Percentiles rank a stretch among this genome's conserved stretches.
Evolutionary conservation across 2,797 vertebrate genomes (phyloP).

Genomic region (Acipenser transmontanus): DNA sequence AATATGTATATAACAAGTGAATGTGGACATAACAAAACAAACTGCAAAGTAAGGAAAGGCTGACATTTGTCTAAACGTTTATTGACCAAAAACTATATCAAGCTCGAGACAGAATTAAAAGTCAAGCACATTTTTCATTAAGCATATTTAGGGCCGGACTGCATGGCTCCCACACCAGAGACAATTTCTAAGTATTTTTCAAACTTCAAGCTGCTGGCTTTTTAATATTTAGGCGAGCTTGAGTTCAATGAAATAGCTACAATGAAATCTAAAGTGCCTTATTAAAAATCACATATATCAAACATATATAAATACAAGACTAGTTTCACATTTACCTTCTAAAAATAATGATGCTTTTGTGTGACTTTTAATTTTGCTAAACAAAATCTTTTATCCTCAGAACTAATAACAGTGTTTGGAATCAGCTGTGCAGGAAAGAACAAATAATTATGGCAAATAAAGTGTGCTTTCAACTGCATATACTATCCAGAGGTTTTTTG

Average conservation of each 20-base stretch:
- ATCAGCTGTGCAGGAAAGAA: neutral
- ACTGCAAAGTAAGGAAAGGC: slow-evolving; percentile 48
- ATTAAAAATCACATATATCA: no score
- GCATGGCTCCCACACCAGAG: slow-evolving; percentile 30
- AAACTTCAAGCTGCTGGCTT: no score
- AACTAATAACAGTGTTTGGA: neutral
- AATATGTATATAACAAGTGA: slow-evolving; percentile 32
- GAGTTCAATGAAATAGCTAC: no score
- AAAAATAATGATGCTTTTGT: no score
- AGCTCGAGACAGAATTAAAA: slow-evolving; percentile 66
- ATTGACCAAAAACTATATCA: slow-evolving; percentile 69
- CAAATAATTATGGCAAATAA: neutral
- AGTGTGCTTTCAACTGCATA: no score
- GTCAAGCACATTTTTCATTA: slow-evolving; percentile 70
- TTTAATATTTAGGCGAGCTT: no score
- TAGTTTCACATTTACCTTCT: no score
- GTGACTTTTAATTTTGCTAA: neutral
- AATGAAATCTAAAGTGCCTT: no score
- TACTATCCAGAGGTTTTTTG: neutral
- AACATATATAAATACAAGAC: no score
- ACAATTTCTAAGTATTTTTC: no score
- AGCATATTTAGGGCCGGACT: slow-evolving; percentile 70
- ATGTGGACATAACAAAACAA: slow-evolving; percentile 51
- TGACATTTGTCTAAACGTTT: slow-evolving; percentile 58
- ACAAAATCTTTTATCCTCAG: neutral